phyloP scores from a whole-genome alignment of 2,888 invertebrate species.

The Eristalinus sepulchralis region DNA sequence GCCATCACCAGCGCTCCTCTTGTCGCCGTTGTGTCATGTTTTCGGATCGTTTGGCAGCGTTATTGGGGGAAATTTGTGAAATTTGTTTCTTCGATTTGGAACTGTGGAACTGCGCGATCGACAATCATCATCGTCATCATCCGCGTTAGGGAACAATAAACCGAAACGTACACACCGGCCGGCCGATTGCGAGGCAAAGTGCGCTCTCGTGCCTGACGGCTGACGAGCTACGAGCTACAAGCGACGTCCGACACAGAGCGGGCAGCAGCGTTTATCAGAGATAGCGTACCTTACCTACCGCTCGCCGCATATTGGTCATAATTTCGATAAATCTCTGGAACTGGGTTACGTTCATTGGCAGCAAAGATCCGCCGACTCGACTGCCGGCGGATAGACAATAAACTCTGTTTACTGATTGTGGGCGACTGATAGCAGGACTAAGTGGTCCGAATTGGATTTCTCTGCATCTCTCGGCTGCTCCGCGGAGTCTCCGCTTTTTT shows the following conservation, averaged over 20 bases:
- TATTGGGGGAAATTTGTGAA: conserved; percentile 63
- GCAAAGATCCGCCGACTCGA: conserved; percentile 16
- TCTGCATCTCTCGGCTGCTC: conserved; percentile 27
- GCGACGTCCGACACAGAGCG: not conserved
- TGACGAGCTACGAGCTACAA: no score
- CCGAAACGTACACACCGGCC: conserved; percentile 55
- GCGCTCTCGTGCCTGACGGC: conserved; percentile 39
- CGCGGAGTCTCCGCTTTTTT: not conserved
- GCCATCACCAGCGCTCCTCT: conserved; percentile 20
- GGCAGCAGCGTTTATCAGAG: conserved; percentile 40
- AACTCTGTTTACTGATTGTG: conserved; percentile 70
- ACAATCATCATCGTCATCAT: conserved; percentile 44
- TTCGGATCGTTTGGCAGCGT: conserved; percentile 64
- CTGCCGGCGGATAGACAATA: conserved; percentile 69
- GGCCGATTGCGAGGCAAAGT: conserved; percentile 64
- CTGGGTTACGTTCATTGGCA: conserved; percentile 70
- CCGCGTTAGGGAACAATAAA: conserved; percentile 67
- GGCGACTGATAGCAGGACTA: conserved; percentile 64
- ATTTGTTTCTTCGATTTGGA: conserved; percentile 50
- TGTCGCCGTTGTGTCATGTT: conserved; percentile 62
- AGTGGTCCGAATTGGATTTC: conserved; percentile 69
- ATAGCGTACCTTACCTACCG: conserved; percentile 8
- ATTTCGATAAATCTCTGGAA: conserved; percentile 69
- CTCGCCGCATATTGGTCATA: conserved; percentile 59
- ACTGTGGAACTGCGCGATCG: conserved; percentile 56